A percentile compares a stretch with the other conserved stretches of the same genome.
These are phyloP conservation scores for Sarcoramphus papa DNA, from an alignment of 2,797 vertebrate genomes.

Conservation along the genomic window DNA sequence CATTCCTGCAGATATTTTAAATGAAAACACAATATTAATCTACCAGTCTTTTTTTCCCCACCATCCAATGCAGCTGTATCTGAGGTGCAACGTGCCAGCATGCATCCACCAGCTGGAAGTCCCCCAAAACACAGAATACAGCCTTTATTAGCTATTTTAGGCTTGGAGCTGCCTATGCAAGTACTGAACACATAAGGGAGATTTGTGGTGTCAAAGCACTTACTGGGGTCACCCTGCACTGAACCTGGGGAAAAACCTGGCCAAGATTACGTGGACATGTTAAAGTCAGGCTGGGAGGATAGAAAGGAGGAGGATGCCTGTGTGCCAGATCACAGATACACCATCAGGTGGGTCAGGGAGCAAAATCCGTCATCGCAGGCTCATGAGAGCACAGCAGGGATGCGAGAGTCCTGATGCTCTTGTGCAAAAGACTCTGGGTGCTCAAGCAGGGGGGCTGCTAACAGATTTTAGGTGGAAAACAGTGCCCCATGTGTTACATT, in stretches of 20 bases:
- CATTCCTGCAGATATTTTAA: neutral
- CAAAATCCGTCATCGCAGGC: neutral
- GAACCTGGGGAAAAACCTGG: fast-evolving
- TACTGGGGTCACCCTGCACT: neutral
- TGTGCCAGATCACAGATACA: too few relatives aligned
- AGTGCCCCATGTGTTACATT: fast-evolving
- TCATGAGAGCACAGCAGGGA: neutral
- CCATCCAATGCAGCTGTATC: neutral
- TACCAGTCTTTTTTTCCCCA: neutral
- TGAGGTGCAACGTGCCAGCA: fast-evolving
- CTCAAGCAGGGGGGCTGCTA: neutral
- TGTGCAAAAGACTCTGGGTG: neutral
- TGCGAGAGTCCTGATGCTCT: neutral
- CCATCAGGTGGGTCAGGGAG: neutral
- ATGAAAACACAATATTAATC: neutral
- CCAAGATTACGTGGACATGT: neutral
- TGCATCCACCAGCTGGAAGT: neutral
- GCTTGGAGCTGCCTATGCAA: neutral
- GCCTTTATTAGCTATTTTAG: neutral
- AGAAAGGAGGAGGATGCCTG: neutral
- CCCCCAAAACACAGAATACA: neutral
- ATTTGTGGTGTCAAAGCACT: neutral
- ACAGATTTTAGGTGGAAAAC: neutral
- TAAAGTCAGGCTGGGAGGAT: neutral
- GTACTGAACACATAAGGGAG: fast-evolving